phyloP scores from a whole-genome alignment of 2,113 vertebrate species.

The Nibea albiflora region DNA sequence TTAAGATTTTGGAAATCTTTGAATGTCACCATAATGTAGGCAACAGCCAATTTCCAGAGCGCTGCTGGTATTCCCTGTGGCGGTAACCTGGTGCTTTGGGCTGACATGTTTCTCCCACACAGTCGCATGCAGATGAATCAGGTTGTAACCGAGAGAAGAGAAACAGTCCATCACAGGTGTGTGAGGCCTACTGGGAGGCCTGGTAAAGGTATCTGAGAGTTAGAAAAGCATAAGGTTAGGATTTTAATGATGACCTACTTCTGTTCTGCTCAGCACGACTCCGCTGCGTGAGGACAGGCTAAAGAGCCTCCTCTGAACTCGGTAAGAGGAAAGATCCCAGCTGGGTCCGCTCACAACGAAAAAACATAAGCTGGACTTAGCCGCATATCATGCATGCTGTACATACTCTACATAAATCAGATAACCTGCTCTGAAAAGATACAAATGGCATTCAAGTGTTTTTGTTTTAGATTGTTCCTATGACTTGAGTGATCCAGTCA shows the following conservation, averaged over 20 bases:
- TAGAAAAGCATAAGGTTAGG: conserved; percentile 28
- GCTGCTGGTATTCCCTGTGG: conserved; percentile 50
- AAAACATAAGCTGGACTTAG: neutral
- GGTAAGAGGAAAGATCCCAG: conserved; percentile 22
- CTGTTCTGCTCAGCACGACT: conserved; percentile 2
- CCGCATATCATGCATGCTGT: neutral
- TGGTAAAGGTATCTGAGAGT: conserved; percentile 24
- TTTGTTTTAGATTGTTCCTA: too few relatives aligned
- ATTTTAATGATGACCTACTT: conserved; percentile 69
- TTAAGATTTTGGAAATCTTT: conserved; percentile 46
- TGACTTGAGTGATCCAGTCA: too few relatives aligned
- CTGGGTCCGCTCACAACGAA: conserved; percentile 2
- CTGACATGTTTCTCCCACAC: conserved; percentile 56
- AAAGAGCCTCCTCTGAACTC: conserved; percentile 32
- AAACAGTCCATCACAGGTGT: conserved; percentile 46
- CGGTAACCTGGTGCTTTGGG: conserved; percentile 50
- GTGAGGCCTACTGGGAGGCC: conserved; percentile 52
- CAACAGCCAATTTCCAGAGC: conserved; percentile 52
- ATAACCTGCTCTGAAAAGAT: too few relatives aligned
- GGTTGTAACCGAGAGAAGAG: conserved; percentile 42
- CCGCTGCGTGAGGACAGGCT: conserved; percentile 7
- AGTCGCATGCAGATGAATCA: conserved; percentile 56
- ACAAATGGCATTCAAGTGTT: too few relatives aligned
- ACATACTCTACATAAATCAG: too few relatives aligned
- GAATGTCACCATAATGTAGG: conserved; percentile 60